Evolutionary conservation across 2,113 vertebrate species (phyloP), one percentile per base, ranked within the genome.

Genomic region (Astur gentilis): DNA sequence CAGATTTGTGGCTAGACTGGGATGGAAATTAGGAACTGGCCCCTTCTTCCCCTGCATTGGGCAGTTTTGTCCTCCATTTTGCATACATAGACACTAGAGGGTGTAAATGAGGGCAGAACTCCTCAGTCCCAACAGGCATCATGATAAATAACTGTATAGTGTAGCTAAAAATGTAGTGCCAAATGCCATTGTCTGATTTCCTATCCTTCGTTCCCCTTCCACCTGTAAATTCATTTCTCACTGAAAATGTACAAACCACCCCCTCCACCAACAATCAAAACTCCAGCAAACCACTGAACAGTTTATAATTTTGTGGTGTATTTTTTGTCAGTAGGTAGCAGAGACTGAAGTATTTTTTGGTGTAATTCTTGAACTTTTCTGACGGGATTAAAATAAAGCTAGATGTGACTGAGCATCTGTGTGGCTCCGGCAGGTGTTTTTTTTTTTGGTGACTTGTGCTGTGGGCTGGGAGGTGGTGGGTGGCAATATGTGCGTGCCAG

Each of bases 341-440:
- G 97, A 98, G 98, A 98, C 98, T 98, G 98, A 98, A 98, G 98
- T 98, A 98, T 98, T 98, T 98, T 98, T 98, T 98, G 98, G 98
- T 98, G 98, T 98, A 98, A 98, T 96, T 98, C 98, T 98, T 98
- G 98, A 98, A 97, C 96, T 98, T 98, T 98, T 98, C 98, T 98
- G 98, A 98, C 97, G 97, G 98, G 98, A 98, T 96, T 96, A 97
- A 98, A 98, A 98, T 98, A 98, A 98, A 98, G 98, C 97, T 98
- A 97, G 98, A 98, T 98, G 98, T 98, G 98, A 98, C 98, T 91
- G 97, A 98, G 97, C 9, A 70, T 96, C 93, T 83, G 58, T 49
- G 60, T 45, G 76, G 67, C 95, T 95, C 81, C 21, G 2, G 50
- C 45, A 50, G 87, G 8, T 42, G 13, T 66, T 75, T 79, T 20